phyloP scores from a whole-genome alignment of 2,113 vertebrate species.

The Psittacara wagleri region DNA sequence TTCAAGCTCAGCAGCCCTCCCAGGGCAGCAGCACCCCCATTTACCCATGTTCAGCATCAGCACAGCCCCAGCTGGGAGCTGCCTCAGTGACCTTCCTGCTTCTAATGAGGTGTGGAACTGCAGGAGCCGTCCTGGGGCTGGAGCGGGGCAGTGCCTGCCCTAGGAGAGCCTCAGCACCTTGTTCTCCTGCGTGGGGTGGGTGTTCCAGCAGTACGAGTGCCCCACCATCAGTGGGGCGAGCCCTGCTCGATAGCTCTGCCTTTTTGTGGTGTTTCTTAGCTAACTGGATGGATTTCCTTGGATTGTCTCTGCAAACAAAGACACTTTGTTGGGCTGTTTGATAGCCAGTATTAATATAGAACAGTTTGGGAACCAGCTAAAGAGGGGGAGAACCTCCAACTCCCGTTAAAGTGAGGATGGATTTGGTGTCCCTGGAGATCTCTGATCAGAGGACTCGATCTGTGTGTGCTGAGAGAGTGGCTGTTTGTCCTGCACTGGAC shows the following conservation, averaged over 20 bases:
- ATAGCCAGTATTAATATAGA: neutral
- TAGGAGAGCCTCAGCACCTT: neutral
- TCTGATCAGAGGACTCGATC: neutral
- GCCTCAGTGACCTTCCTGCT: neutral
- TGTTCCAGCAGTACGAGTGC: neutral
- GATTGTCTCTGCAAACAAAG: neutral
- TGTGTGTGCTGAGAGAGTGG: neutral
- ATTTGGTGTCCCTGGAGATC: neutral
- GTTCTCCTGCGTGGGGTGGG: accelerated
- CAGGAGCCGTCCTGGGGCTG: neutral
- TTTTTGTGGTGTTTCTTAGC: neutral
- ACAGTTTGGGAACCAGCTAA: neutral
- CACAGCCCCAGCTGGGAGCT: neutral
- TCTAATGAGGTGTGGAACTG: neutral
- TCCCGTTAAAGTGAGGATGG: neutral
- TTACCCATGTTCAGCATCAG: neutral
- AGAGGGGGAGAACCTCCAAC: neutral
- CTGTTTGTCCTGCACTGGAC: neutral
- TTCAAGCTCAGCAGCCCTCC: neutral
- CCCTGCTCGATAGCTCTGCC: neutral
- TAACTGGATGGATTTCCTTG: neutral
- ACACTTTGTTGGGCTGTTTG: neutral
- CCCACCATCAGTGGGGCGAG: accelerated
- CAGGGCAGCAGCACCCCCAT: neutral
- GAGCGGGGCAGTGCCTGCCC: neutral